Conservation (phyloP, 2,113 vertebrate genomes). For the Callithrix jacchus region DNA sequence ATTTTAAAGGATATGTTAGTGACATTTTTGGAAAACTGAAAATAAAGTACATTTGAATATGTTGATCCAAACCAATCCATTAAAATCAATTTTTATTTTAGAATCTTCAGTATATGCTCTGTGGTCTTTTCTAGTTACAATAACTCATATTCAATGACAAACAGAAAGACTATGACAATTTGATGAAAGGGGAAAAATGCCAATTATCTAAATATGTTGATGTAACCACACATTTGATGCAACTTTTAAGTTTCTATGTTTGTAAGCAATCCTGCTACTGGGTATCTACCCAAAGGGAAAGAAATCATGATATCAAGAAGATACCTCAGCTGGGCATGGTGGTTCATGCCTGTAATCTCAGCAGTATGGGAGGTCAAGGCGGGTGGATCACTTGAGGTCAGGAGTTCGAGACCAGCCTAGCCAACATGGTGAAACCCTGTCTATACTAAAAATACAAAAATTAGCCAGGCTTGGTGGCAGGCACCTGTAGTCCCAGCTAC, state of each 20-base stretch:
- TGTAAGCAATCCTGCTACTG: too few species aligned
- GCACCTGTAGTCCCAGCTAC: too few species aligned
- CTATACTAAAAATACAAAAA: too few species aligned
- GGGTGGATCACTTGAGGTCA: too few species aligned
- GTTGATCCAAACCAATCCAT: neutral
- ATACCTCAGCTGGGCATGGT: too few species aligned
- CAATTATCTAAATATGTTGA: neutral
- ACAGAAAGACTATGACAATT: neutral
- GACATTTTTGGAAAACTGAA: slow-evolving; percentile 10
- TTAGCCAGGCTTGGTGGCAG: too few species aligned
- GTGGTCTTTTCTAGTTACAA: neutral
- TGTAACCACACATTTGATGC: neutral
- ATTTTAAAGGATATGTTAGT: neutral
- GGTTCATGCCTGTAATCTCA: too few species aligned
- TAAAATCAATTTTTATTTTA: slow-evolving; percentile 42
- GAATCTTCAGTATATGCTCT: neutral
- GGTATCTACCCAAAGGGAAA: too few species aligned
- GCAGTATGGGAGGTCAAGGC: too few species aligned
- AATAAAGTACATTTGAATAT: slow-evolving; percentile 12
- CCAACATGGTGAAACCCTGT: too few species aligned
- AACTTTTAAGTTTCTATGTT: neutral
- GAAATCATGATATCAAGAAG: too few species aligned
- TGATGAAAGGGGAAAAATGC: neutral
- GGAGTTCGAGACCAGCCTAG: too few species aligned
- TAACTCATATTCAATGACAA: neutral